Conservation (phyloP, 1,140 invertebrate genomes). For the Galleria mellonella region DNA sequence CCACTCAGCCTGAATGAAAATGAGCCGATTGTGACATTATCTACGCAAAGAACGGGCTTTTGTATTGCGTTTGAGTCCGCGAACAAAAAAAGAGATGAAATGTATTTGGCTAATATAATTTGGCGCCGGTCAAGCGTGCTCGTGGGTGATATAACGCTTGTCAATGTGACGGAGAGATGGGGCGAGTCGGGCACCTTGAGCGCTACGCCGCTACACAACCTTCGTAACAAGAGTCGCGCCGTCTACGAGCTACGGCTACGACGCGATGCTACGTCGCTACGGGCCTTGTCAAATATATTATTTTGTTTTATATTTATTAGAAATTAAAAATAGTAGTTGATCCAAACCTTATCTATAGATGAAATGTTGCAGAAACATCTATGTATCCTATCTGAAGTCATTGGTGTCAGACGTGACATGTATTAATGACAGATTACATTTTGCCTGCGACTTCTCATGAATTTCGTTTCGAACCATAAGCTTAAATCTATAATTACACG, state of each 20-base stretch:
- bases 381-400: too few relatives aligned
- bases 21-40: constrained; percentile 6
- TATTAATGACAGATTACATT: too few relatives aligned
- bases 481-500: too few relatives aligned
- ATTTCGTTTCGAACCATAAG: too few relatives aligned
- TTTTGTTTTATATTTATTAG: too few relatives aligned
- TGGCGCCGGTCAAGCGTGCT: constrained; percentile 27
- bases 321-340: too few relatives aligned
- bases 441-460: too few relatives aligned
- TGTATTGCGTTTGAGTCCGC: background rate
- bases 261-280: constrained; percentile 7
- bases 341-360: too few relatives aligned
- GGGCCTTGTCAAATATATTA: too few relatives aligned
- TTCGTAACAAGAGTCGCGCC: constrained; percentile 29
- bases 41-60: constrained; percentile 1
- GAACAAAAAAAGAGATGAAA: background rate
- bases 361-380: too few relatives aligned
- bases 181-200: constrained; percentile 37
- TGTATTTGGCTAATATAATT: constrained; percentile 1
- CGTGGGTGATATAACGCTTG: constrained; percentile 42
- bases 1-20: constrained; percentile 20
- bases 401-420: too few relatives aligned
- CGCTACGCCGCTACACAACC: constrained; percentile 40
- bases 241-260: constrained; percentile 17
- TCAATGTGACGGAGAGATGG: constrained; percentile 6